Percentiles rank a stretch among this genome's conserved stretches.
These are phyloP conservation scores for Nerophis lumbriciformis DNA, from an alignment of 2,113 vertebrate species.

Conservation along the genomic window DNA sequence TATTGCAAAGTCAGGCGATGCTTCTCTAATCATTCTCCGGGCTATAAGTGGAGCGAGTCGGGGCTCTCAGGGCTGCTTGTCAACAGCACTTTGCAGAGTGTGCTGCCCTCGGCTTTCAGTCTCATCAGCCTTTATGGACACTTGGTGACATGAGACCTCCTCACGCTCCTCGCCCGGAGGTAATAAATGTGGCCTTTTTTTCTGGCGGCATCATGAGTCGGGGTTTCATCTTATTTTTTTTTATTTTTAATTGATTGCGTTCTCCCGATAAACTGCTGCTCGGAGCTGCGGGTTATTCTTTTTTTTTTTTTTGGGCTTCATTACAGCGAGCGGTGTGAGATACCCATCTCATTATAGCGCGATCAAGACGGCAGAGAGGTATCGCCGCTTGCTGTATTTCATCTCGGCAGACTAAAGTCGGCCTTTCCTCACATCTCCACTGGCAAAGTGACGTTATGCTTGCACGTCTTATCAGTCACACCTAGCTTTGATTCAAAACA, in stretches of 20 bases:
- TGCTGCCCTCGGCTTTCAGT: slow-evolving; percentile 46
- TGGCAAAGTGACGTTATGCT: slow-evolving; percentile 13
- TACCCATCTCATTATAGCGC: slow-evolving; percentile 42
- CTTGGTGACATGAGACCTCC: slow-evolving; percentile 28
- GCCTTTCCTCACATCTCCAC: slow-evolving; percentile 7
- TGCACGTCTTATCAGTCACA: slow-evolving; percentile 29
- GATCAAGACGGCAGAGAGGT: slow-evolving; percentile 25
- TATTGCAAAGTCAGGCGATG: slow-evolving; percentile 40
- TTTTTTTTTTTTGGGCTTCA: slow-evolving; percentile 28
- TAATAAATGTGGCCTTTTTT: slow-evolving; percentile 35
- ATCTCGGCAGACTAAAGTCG: slow-evolving; percentile 16
- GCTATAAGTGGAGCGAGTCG: slow-evolving; percentile 39
- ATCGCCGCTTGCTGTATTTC: slow-evolving; percentile 16
- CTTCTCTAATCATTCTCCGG: slow-evolving; percentile 39
- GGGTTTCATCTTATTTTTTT: slow-evolving; percentile 20
- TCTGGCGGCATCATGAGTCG: slow-evolving; percentile 9
- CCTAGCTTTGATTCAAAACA: neutral
- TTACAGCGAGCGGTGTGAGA: slow-evolving; percentile 24
- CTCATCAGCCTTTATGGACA: slow-evolving; percentile 51
- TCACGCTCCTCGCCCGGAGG: slow-evolving; percentile 32
- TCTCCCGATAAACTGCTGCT: slow-evolving; percentile 26
- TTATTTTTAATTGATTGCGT: slow-evolving; percentile 42
- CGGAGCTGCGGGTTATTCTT: slow-evolving; percentile 27
- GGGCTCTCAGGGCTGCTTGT: slow-evolving; percentile 55
- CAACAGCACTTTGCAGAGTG: slow-evolving; percentile 53